Conservation (phyloP, 2,888 invertebrate genomes). For the Epicampocera succincta region DNA sequence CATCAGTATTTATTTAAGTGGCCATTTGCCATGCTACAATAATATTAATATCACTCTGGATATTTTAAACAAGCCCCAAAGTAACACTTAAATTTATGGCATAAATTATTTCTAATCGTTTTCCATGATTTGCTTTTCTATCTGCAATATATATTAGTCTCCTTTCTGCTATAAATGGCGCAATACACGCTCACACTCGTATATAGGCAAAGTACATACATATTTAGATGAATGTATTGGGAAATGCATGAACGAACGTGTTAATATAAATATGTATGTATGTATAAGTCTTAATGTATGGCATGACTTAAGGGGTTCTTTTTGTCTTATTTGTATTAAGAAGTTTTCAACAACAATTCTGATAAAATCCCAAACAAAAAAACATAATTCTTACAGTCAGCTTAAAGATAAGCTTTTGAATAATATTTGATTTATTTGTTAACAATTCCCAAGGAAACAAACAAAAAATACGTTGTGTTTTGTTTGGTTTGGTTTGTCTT, state of each 20-base stretch:
- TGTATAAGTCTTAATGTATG: conserved; percentile 14
- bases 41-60: conserved; percentile 37
- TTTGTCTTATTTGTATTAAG: not conserved
- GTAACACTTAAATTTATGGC: conserved; percentile 60
- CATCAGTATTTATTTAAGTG: not conserved
- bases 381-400: not conserved
- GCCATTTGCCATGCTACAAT: conserved; percentile 10
- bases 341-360: conserved; percentile 42
- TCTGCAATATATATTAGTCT: not conserved
- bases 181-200: too few species aligned
- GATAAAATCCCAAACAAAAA: conserved; percentile 6
- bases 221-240: not conserved
- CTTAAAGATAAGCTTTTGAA: conserved; percentile 37
- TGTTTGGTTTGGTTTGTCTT: too few species aligned
- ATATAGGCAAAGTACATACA: too few species aligned
- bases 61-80: conserved; percentile 52
- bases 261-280: conserved; percentile 20
- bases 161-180: not conserved
- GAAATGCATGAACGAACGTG: conserved; percentile 5
- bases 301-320: conserved; percentile 19
- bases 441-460: conserved; percentile 12
- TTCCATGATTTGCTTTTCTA: conserved; percentile 49
- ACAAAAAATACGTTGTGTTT: not conserved
- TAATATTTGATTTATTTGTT: conserved; percentile 53
- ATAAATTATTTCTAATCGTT: conserved; percentile 65